Evolutionary conservation across 2,797 vertebrate species (phyloP), one percentile per base, ranked within the genome.

Genomic region (Merluccius polli): DNA sequence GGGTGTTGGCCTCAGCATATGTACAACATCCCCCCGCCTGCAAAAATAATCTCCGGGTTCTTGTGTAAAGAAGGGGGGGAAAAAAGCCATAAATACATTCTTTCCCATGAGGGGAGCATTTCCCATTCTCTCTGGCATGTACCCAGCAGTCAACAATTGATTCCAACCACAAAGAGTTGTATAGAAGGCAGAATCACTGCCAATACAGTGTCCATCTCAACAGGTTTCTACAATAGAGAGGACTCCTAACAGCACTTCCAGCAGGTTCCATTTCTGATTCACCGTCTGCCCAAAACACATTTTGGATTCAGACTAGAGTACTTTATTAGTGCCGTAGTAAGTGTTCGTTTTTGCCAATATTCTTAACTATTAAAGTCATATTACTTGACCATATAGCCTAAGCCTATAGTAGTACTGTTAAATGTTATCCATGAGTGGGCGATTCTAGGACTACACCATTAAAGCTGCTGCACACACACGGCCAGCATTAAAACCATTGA

Each of bases 41-140:
- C 90, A 95, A 96, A 96, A 96, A 95, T 94, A 96, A 94, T 95
- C 92, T 94, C 88, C 88, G 88, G 90, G 83, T 82, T 92, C 91
- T 93, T 93, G 90, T 94, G 93, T 93, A 76, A 89, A 89, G 83
- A 89, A 86, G 31, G 21, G n/a, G 10, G 27, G 9, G 27, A 63
- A 63, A 75, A 88, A 90, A 93, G 89, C 88, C 95, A 94, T 93
- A 95, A 96, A 90, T 80, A 91, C 91, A 95, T 94, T 94, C 92
- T 89, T 86, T 89, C 90, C 91, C 87, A 81, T 75, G 77, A 91
- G 90, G 89, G 87, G 87, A 87, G 82, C 73, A 79, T 80, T 90
- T 90, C 88, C 88, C 71, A 83, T 88, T 78, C 52, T 71, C 74
- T 59, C n/a, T 86, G 89, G 86, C 83, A 77, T 68, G 31, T 30